phyloP scores from a whole-genome alignment of 2,113 vertebrate species.

The Barbus barbus region DNA sequence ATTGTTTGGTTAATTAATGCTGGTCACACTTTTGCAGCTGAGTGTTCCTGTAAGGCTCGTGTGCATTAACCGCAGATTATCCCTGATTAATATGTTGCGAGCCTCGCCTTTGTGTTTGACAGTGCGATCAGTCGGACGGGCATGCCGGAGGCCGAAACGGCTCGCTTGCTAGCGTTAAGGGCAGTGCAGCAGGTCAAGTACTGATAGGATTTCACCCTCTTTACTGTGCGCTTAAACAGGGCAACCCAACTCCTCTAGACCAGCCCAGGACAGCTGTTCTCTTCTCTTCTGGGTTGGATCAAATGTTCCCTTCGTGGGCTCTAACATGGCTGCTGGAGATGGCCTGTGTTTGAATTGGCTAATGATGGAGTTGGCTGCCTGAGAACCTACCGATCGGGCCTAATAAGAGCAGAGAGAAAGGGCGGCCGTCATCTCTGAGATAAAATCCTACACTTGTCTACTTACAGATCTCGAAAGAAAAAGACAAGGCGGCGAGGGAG shows the following conservation, averaged over 20 bases:
- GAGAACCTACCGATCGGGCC: conserved; percentile 5
- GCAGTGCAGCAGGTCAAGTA: conserved; percentile 45
- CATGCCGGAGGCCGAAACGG: too few relatives aligned
- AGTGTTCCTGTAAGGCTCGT: not conserved
- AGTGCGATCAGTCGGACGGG: not conserved
- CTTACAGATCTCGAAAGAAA: conserved; percentile 3
- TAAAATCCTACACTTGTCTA: conserved; percentile 42
- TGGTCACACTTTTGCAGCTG: not conserved
- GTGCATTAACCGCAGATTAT: not conserved
- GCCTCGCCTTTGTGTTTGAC: not conserved
- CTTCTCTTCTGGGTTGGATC: not conserved
- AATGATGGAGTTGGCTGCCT: conserved; percentile 18
- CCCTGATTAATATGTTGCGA: not conserved
- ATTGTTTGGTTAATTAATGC: not conserved
- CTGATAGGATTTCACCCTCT: conserved; percentile 15
- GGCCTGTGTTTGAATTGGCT: conserved; percentile 33
- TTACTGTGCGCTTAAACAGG: conserved; percentile 16
- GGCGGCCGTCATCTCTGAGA: not conserved
- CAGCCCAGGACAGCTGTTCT: conserved; percentile 46
- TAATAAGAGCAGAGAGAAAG: conserved; percentile 41
- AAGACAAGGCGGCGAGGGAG: not conserved
- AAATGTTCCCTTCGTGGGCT: conserved; percentile 25
- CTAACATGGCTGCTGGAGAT: conserved; percentile 22
- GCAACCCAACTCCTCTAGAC: conserved; percentile 35
- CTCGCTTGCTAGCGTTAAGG: conserved; percentile 20